Conservation (phyloP, 2,797 vertebrate genomes). For the Pangasius macronema region DNA sequence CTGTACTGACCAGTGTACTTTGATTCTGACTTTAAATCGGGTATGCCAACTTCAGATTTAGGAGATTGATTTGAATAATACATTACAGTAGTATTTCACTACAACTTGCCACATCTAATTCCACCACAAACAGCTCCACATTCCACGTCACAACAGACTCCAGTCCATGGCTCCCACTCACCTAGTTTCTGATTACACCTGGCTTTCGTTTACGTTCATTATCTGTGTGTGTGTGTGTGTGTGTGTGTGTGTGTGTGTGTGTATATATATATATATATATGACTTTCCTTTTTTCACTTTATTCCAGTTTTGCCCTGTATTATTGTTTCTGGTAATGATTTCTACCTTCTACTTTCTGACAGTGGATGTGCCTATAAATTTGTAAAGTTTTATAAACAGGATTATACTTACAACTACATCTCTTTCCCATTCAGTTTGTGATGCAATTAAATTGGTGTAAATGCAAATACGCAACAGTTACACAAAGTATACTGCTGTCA, state of each 20-base stretch:
- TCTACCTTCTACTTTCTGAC: neutral
- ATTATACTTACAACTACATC: neutral
- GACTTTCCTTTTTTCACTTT: neutral
- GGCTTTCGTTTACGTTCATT: neutral
- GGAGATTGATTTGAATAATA: neutral
- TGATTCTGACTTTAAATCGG: neutral
- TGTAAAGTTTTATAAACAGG: neutral
- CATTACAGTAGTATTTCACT: neutral
- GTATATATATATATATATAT: neutral
- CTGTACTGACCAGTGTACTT: neutral
- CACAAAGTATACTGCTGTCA: neutral
- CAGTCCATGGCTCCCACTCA: neutral
- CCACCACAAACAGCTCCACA: neutral
- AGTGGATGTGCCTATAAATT: neutral
- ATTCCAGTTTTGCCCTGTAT: neutral
- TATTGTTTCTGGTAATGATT: neutral
- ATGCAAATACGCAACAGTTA: neutral
- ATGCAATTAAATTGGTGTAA: neutral
- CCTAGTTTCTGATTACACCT: neutral
- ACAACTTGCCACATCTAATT: neutral
- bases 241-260: too few relatives aligned
- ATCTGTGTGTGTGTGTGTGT: too few relatives aligned
- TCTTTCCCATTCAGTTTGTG: neutral
- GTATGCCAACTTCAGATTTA: neutral
- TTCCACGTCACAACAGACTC: neutral